Percentiles rank a stretch among this genome's conserved stretches.
Conservation (phyloP, 1,140 invertebrate genomes). For the Drosophila lacertosa region DNA sequence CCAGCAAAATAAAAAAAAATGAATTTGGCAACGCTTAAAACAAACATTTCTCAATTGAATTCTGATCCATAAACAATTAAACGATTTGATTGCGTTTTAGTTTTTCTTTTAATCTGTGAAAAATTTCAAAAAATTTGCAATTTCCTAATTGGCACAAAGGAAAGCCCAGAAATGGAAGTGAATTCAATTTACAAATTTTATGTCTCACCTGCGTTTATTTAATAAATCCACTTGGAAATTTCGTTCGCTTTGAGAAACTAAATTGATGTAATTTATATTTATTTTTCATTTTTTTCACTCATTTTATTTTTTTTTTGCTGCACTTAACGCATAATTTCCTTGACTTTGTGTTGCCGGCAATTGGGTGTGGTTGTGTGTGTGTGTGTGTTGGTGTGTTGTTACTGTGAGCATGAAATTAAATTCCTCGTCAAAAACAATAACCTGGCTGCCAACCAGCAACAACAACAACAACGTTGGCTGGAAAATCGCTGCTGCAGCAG, state of each 20-base stretch:
- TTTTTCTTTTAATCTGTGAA: no score
- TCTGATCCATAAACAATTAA: not conserved
- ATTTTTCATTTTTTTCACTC: not conserved
- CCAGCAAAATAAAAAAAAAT: no score
- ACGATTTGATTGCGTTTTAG: no score
- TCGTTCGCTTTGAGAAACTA: slow-evolving; percentile 5
- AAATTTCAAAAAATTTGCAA: no score
- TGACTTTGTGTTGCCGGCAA: slow-evolving; percentile 41
- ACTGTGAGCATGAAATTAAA: slow-evolving; percentile 75
- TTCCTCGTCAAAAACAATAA: slow-evolving; percentile 78
- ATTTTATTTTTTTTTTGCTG: slow-evolving; percentile 36
- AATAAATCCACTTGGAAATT: not conserved
- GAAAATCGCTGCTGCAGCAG: slow-evolving; percentile 37
- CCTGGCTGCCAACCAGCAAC: slow-evolving; percentile 43
- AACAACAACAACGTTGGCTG: slow-evolving; percentile 21
- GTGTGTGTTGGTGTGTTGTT: no score
- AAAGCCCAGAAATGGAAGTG: not conserved
- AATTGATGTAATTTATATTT: not conserved
- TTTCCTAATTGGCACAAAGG: slow-evolving; percentile 5
- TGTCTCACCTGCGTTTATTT: not conserved
- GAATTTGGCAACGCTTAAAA: no score
- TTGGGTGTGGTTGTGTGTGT: slow-evolving; percentile 3
- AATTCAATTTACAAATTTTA: slow-evolving; percentile 1
- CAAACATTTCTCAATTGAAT: no score
- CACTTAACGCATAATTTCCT: slow-evolving; percentile 64